phyloP scores from a whole-genome alignment of 37 sponge, comb jelly and placozoan species.

The Halichondria panicea region DNA sequence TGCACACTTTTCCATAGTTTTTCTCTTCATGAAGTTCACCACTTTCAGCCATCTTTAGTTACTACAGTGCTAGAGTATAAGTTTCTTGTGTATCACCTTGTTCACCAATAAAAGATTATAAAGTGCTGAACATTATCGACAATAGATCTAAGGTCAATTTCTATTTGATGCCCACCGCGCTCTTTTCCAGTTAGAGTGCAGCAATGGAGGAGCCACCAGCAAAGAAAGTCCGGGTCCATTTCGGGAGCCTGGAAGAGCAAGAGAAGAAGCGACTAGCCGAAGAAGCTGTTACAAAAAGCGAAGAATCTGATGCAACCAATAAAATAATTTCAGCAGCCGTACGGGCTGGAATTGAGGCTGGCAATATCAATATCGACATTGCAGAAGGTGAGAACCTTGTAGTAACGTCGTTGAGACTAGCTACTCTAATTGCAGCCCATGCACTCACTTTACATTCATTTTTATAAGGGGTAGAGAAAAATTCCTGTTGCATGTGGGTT shows the following conservation, averaged over 20 bases:
- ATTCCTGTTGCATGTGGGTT: too few relatives aligned
- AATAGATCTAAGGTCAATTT: background rate
- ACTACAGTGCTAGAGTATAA: background rate
- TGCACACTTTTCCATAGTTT: conserved; percentile 40
- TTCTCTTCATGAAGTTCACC: background rate
- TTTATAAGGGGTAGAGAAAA: too few relatives aligned
- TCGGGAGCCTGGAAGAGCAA: conserved; percentile 65
- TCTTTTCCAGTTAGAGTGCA: background rate
- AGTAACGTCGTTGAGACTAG: too few relatives aligned
- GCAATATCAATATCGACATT: conserved; percentile 79
- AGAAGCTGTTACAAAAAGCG: background rate
- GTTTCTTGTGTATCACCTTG: background rate
- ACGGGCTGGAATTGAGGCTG: conserved; percentile 82
- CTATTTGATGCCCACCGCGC: background rate
- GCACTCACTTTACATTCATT: too few relatives aligned
- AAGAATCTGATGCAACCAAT: background rate
- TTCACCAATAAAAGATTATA: background rate
- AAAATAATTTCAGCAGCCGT: conserved; percentile 58
- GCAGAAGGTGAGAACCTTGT: conserved; percentile 14
- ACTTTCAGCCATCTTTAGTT: conserved; percentile 7
- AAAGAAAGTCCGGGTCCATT: conserved; percentile 65
- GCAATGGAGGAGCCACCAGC: conserved; percentile 14
- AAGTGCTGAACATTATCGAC: background rate
- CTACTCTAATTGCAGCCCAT: too few relatives aligned
- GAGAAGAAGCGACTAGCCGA: conserved; percentile 16